A percentile compares a stretch with the other conserved stretches of the same genome.
phyloP scores from a whole-genome alignment of 2,888 invertebrate genomes.

The Leptopilina drosophilae region DNA sequence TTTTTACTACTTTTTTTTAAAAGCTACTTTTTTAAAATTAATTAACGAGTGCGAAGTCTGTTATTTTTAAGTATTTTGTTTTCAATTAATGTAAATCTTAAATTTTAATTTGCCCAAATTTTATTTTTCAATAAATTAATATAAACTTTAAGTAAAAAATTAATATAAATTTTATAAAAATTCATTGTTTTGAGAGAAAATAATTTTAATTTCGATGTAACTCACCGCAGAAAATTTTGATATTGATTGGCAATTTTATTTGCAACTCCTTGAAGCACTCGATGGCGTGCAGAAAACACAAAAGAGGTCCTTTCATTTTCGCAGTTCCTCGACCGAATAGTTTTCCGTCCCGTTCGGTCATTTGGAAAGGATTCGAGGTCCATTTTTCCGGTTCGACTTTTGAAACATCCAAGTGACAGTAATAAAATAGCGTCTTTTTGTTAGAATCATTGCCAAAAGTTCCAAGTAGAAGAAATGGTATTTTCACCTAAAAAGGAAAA shows the following conservation, averaged over 20 bases:
- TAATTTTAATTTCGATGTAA: conserved; percentile 16
- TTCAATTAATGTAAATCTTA: too few species aligned
- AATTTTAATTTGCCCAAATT: background rate
- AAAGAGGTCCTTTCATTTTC: conserved; percentile 75
- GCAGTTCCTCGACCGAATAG: conserved; percentile 76
- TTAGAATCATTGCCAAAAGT: conserved; percentile 67
- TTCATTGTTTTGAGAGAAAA: background rate
- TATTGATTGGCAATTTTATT: conserved; percentile 75
- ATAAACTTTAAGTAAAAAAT: background rate
- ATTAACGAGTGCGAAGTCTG: too few species aligned
- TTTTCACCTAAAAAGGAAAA: conserved; percentile 60
- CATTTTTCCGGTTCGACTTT: conserved; percentile 70
- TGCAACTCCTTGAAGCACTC: conserved; percentile 70
- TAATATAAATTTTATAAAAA: background rate
- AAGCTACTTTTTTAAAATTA: too few species aligned
- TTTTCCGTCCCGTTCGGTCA: conserved; percentile 69
- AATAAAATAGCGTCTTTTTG: conserved; percentile 75
- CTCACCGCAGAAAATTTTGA: conserved; percentile 73
- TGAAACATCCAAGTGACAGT: conserved; percentile 76
- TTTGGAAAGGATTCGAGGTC: conserved; percentile 75
- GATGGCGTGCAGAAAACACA: conserved; percentile 76
- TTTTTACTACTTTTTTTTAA: too few species aligned
- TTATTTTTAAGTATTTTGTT: too few species aligned
- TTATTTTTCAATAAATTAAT: background rate
- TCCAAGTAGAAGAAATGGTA: conserved; percentile 75